These are phyloP conservation scores for Nezara viridula DNA, from an alignment of 2,888 invertebrate genomes.

Conservation along the genomic window DNA sequence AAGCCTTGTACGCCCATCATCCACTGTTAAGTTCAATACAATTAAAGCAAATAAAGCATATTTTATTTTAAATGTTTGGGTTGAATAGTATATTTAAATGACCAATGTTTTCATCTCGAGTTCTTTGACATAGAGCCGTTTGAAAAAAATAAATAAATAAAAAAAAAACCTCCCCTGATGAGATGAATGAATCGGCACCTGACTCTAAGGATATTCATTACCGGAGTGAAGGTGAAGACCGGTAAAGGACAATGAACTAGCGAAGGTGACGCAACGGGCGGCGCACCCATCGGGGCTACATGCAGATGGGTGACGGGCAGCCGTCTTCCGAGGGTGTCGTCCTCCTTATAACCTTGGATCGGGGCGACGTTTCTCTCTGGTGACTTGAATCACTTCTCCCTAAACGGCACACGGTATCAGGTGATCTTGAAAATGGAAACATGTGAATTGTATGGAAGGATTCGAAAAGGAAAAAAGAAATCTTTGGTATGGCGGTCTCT, in stretches of 20 bases:
- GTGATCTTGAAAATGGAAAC: neutral
- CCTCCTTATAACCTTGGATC: neutral
- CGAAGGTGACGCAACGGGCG: constrained; percentile 43
- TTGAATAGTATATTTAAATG: neutral
- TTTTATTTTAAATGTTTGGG: no score
- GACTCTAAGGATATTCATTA: constrained; percentile 16
- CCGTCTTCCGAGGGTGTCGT: neutral
- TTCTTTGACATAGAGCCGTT: neutral
- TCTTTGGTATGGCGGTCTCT: no score
- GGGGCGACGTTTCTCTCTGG: neutral
- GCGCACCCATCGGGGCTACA: constrained; percentile 10
- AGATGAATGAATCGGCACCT: constrained; percentile 45
- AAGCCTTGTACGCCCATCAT: no score
- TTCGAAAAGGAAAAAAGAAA: no score
- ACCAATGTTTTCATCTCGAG: neutral
- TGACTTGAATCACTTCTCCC: neutral
- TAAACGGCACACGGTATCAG: neutral
- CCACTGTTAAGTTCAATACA: no score
- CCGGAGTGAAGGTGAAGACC: constrained; percentile 45
- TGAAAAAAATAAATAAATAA: neutral
- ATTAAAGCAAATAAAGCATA: no score
- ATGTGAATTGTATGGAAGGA: no score
- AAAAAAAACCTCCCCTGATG: neutral
- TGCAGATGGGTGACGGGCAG: neutral
- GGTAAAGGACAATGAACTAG: constrained; percentile 30